phyloP scores from a whole-genome alignment of 2,113 vertebrate genomes.

The Bettongia penicillata region DNA sequence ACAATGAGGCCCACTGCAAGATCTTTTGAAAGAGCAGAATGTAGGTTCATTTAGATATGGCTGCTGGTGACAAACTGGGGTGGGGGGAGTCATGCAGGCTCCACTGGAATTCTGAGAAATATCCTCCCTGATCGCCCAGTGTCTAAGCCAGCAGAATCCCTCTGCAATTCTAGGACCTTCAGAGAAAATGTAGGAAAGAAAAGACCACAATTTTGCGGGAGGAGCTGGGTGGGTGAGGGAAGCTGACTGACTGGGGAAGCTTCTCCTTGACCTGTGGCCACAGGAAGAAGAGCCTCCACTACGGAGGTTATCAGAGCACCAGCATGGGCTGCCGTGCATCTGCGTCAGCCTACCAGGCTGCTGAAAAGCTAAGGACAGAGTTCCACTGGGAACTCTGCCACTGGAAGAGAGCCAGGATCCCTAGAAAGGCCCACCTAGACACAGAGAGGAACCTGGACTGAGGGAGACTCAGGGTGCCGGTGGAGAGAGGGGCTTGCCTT shows the following conservation, averaged over 20 bases:
- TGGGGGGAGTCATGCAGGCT: not conserved
- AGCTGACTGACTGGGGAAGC: not conserved
- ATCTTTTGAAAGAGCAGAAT: slow-evolving; percentile 52
- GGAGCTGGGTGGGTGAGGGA: not conserved
- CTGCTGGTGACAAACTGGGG: not conserved
- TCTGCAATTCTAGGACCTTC: not conserved
- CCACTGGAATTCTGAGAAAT: not conserved
- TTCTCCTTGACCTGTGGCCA: not conserved
- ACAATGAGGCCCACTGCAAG: slow-evolving; percentile 9
- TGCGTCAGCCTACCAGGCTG: too few relatives aligned
- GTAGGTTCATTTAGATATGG: not conserved
- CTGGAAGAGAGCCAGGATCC: too few relatives aligned
- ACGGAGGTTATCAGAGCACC: not conserved
- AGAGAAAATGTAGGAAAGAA: not conserved
- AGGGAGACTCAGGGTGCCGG: not conserved
- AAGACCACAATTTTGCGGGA: not conserved
- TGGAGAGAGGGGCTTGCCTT: not conserved
- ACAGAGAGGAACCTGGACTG: too few relatives aligned
- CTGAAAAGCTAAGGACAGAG: not conserved
- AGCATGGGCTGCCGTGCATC: not conserved
- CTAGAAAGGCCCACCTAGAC: too few relatives aligned
- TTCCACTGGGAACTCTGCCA: not conserved
- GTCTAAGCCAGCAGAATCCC: not conserved
- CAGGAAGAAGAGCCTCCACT: not conserved
- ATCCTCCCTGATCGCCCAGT: not conserved